phyloP scores from a whole-genome alignment of 2,888 invertebrate genomes.

The Blera fallax region DNA sequence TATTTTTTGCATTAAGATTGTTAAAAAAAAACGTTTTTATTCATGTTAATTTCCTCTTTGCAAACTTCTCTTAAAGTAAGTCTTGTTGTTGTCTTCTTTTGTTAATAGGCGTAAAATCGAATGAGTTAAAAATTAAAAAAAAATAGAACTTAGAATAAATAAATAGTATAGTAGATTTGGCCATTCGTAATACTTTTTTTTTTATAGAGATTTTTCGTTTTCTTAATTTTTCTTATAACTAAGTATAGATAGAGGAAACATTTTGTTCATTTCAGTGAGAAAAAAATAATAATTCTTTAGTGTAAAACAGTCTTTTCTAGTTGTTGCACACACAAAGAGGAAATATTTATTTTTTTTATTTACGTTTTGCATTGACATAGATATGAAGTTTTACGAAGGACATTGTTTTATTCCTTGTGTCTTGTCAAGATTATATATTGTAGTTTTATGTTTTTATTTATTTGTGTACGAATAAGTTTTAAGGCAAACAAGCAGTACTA shows the following conservation, averaged over 20 bases:
- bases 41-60: conserved; percentile 32
- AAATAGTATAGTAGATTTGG: conserved; percentile 71
- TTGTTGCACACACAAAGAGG: conserved; percentile 59
- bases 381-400: background rate
- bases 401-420: background rate
- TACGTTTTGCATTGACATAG: conserved; percentile 34
- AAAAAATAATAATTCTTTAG: conserved; percentile 56
- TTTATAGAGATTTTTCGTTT: conserved; percentile 13
- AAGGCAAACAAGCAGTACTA: conserved; percentile 51
- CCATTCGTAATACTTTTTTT: conserved; percentile 68
- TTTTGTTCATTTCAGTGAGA: conserved; percentile 5
- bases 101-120: background rate
- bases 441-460: background rate
- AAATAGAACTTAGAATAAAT: conserved; percentile 60
- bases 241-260: conserved; percentile 14
- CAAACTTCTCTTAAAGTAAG: conserved; percentile 26
- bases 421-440: background rate
- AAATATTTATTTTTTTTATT: conserved; percentile 6
- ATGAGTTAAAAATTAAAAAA: conserved; percentile 7
- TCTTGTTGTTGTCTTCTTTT: background rate
- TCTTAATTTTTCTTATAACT: conserved; percentile 17
- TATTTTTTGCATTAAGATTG: conserved; percentile 44
- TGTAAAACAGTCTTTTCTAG: conserved; percentile 68
- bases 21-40: conserved; percentile 11
- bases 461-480: conserved; percentile 33